Base-by-base conservation (phyloP, 2,888 invertebrate species). In the Lasioglossum malachurum region DNA sequence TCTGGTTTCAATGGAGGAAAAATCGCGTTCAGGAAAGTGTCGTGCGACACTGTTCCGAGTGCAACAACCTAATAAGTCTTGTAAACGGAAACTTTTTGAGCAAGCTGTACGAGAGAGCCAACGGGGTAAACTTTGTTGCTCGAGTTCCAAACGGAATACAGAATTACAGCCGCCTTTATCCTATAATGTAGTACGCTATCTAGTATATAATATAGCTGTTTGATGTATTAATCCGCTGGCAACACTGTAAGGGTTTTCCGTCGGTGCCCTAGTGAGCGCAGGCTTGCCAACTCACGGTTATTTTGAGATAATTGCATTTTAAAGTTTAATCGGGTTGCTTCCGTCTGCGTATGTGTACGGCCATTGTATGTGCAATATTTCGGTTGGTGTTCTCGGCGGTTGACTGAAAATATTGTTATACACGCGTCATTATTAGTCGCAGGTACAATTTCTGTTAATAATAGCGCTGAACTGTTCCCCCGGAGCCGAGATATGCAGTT, bases 231-330 rank as follows among this genome's bases (percentile, higher is more conserved):
- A 86, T 86, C 76, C 75, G 46, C 38, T 80, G 80, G 60, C 16
- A 85, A 84, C 71, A 78, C 75, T 80, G 74, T 77, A 85, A 80
- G 86, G 85, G 85, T 53, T 74, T 27, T 74, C 8, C 27, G 49
- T 53, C 53, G 80, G 77, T 46, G 67, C 35, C 77, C 77, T 77
- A 77, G 79, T 75, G 14, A 84, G 73, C 35, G 44, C 19, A 76
- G 69, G 80, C 76, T 76, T 44, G 85, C 77, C 60, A 80, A 80
- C 85, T 75, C 75, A 80, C 80, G 77, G 85, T 86, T 86, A 85
- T 86, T 86, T 86, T 86, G 44, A 80, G 85, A 85, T 86, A 86
- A 86, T 86, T 86, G 80, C 85, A 85, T 86, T 86, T 86, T 86
- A 84, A 86, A 86, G 80, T 85, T 80, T 86, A 84, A 86, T 86